phyloP scores from a whole-genome alignment of 2,113 vertebrate species.

The human (Homo sapiens) region GRCh38 chr3:122947001-122947500 shows the following conservation, averaged over 20 bases:
- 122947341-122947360: neutral
- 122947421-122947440: conserved; percentile 63
- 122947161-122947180: neutral
- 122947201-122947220: conserved; percentile 71
- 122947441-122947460: conserved; percentile 5
- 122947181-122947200: neutral
- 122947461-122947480: neutral
- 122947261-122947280: conserved; percentile 82
- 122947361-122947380: neutral
- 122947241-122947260: conserved; percentile 81
- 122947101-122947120: neutral
- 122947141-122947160: neutral
- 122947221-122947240: conserved; percentile 68
- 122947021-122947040: neutral
- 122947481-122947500: neutral
- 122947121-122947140: neutral
- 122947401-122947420: neutral
- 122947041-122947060: neutral
- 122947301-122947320: conserved; percentile 71
- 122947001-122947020: neutral
- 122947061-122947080: neutral
- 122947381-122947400: fast-evolving
- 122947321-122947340: conserved; percentile 69
- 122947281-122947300: conserved; percentile 73
- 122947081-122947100: neutral